Conservation (phyloP, 2,888 invertebrate genomes). For the Acanthosepion lycidas region DNA sequence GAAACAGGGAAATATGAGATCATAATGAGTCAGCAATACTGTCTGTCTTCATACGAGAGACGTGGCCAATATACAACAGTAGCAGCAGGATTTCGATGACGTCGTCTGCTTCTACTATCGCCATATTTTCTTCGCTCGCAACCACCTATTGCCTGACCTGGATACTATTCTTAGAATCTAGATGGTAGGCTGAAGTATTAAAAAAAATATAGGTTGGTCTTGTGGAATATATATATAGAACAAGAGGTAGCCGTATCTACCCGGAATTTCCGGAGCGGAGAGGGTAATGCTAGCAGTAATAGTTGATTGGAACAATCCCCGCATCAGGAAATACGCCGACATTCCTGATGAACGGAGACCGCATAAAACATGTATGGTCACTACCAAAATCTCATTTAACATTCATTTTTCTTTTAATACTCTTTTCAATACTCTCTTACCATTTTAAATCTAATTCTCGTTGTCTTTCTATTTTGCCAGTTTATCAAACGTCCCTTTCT, state of each 20-base stretch:
- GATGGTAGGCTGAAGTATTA: neutral
- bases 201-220: neutral
- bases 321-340: neutral
- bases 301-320: neutral
- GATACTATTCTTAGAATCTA: neutral
- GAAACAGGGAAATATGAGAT: neutral
- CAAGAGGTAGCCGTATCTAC: neutral
- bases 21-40: neutral
- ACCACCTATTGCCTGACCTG: conserved; percentile 2
- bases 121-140: neutral
- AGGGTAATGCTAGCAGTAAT: neutral
- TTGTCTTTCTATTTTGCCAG: neutral
- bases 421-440: no score
- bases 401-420: no score
- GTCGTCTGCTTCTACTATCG: neutral
- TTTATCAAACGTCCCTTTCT: no score
- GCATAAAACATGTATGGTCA: no score
- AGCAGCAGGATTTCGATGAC: neutral
- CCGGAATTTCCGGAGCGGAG: neutral
- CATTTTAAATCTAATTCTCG: neutral
- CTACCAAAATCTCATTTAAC: no score
- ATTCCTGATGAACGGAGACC: neutral
- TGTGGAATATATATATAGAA: neutral
- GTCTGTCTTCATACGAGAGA: neutral
- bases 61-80: neutral